phyloP scores from a whole-genome alignment of 2,888 invertebrate genomes.

The Troilus luridus region DNA sequence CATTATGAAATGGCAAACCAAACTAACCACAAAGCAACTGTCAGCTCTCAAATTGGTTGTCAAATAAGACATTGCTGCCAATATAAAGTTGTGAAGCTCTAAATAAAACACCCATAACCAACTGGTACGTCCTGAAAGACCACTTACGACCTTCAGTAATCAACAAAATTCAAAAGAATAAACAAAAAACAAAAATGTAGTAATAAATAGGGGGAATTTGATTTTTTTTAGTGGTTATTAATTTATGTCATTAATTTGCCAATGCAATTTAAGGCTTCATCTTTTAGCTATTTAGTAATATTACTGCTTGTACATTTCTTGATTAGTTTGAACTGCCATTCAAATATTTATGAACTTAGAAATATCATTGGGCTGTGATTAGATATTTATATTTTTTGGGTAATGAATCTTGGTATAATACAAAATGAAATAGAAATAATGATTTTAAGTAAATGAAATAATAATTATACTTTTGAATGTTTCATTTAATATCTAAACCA shows the following conservation, averaged over 20 bases:
- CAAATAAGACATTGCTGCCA: no score
- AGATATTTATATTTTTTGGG: background rate
- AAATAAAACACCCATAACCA: no score
- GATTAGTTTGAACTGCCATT: background rate
- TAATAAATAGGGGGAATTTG: background rate
- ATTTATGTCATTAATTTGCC: background rate
- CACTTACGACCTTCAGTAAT: no score
- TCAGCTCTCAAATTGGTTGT: no score
- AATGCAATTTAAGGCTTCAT: background rate
- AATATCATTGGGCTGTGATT: no score
- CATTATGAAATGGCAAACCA: no score
- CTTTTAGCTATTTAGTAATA: background rate
- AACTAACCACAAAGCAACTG: no score
- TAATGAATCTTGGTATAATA: background rate
- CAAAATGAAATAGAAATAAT: background rate
- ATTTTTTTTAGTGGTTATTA: background rate
- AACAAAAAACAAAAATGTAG: no score
- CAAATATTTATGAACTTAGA: no score
- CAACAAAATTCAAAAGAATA: no score
- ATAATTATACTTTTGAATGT: background rate
- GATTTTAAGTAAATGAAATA: background rate
- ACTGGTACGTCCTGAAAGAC: no score
- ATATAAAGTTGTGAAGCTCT: no score
- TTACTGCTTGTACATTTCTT: background rate
- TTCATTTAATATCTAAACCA: background rate